phyloP scores from a whole-genome alignment of 2,113 vertebrate species.

The Triplophysa rosa region DNA sequence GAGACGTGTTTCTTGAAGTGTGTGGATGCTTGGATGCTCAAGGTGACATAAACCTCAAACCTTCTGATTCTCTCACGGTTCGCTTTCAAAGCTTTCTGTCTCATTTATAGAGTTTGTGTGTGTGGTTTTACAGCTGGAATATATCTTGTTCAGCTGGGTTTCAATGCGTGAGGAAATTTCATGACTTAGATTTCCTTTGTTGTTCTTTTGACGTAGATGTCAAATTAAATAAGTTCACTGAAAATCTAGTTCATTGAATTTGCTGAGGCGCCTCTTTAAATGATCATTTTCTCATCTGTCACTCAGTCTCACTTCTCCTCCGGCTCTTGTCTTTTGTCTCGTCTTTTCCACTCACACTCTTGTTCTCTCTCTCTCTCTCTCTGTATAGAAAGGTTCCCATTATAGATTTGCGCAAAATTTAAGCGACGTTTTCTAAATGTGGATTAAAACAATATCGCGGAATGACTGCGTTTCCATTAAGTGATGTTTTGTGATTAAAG shows the following conservation, averaged over 20 bases:
- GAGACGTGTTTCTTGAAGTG: not conserved
- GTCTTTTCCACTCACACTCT: not conserved
- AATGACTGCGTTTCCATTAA: no score
- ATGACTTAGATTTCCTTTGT: constrained; percentile 8
- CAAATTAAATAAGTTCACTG: not conserved
- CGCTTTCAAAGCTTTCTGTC: not conserved
- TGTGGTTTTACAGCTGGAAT: not conserved
- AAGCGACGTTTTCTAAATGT: no score
- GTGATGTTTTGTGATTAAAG: no score
- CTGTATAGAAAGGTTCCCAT: no score
- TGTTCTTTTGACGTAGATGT: not conserved
- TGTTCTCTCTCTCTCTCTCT: no score
- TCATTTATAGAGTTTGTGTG: not conserved
- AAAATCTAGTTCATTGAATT: not conserved
- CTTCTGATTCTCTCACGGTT: not conserved
- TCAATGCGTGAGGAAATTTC: not conserved
- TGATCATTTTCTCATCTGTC: not conserved
- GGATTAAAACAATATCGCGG: no score
- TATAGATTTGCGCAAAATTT: no score
- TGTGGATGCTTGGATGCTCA: constrained; percentile 24
- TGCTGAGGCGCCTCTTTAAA: not conserved
- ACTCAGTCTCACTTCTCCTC: not conserved
- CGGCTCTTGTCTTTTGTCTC: not conserved
- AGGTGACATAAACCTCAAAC: not conserved
- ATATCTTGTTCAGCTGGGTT: not conserved